A percentile compares a stretch with the other conserved stretches of the same genome.
These are phyloP conservation scores for Drosophila mettleri DNA, from an alignment of 2,888 invertebrate genomes.

Conservation along the genomic window DNA sequence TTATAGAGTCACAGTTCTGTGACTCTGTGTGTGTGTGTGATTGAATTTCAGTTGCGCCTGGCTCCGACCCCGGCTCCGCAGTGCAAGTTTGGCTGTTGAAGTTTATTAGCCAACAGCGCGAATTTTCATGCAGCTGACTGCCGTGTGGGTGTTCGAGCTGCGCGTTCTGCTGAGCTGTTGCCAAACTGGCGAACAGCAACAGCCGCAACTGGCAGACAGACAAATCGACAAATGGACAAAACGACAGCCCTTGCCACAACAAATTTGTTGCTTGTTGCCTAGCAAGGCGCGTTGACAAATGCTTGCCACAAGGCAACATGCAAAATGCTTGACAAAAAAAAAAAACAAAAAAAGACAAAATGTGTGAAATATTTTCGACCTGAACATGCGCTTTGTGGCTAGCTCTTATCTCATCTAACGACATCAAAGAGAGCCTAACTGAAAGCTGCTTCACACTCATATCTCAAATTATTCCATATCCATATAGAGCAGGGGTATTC, in stretches of 20 bases:
- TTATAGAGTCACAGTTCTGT: slow-evolving; percentile 6
- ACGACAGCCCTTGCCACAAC: slow-evolving; percentile 21
- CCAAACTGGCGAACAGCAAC: slow-evolving; percentile 14
- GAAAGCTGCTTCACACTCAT: no score
- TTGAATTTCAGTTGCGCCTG: slow-evolving; percentile 23
- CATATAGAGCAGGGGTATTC: not conserved
- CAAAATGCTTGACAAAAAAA: slow-evolving; percentile 39
- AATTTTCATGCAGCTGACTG: slow-evolving; percentile 25
- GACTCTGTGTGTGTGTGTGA: slow-evolving; percentile 17
- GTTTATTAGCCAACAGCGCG: slow-evolving; percentile 58
- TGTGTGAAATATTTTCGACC: not conserved
- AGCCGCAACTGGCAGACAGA: slow-evolving; percentile 2
- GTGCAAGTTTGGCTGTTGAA: slow-evolving; percentile 21
- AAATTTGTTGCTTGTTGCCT: slow-evolving; percentile 17
- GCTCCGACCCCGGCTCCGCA: slow-evolving; percentile 13
- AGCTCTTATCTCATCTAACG: no score
- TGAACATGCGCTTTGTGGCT: not conserved
- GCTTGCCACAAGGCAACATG: slow-evolving; percentile 49
- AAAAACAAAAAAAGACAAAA: slow-evolving; percentile 1
- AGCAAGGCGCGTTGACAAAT: slow-evolving; percentile 60
- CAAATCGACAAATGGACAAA: not conserved
- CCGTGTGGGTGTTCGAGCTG: slow-evolving; percentile 56
- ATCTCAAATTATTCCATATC: not conserved
- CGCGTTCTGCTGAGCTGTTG: slow-evolving; percentile 28
- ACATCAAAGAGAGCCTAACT: no score